Evolutionary conservation across 1,140 invertebrate species (phyloP).

Genomic region (Drosophila ogumai): DNA sequence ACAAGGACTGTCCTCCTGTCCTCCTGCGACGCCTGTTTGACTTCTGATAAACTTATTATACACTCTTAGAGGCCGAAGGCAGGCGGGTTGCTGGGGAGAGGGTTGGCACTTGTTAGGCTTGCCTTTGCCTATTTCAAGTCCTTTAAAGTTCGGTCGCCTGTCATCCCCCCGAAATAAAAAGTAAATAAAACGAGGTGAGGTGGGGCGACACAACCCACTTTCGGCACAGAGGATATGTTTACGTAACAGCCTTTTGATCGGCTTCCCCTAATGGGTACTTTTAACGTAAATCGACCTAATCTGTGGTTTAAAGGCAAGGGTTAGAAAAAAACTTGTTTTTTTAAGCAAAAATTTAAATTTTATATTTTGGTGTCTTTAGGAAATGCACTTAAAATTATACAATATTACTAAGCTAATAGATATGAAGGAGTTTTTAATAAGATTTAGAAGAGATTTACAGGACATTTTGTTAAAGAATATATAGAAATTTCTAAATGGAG

Average conservation of each 20-base stretch:
- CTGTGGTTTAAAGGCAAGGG: neutral
- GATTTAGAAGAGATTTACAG: no score
- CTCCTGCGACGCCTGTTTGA: constrained; percentile 33
- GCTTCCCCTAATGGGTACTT: neutral
- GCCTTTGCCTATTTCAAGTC: constrained; percentile 54
- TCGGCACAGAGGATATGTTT: constrained; percentile 12
- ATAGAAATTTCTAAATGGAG: no score
- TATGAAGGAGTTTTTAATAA: no score
- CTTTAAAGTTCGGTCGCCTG: constrained; percentile 57
- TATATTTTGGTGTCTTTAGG: no score
- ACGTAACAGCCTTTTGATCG: constrained; percentile 7
- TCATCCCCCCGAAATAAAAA: constrained; percentile 11
- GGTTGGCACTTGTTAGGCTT: constrained; percentile 52
- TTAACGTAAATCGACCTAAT: constrained; percentile 7
- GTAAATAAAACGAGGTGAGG: neutral
- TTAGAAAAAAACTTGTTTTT: no score
- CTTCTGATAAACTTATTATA: constrained; percentile 75
- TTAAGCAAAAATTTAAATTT: neutral
- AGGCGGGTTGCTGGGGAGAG: neutral
- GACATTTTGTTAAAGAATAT: no score
- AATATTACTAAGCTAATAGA: no score
- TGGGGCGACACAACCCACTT: neutral
- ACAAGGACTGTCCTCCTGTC: constrained; percentile 31
- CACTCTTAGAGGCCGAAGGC: constrained; percentile 16
- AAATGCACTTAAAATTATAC: neutral